Evolutionary conservation across 2,797 vertebrate species (phyloP), one percentile per base, ranked within the genome.

Genomic region (Parotocinclus haroldoi): DNA sequence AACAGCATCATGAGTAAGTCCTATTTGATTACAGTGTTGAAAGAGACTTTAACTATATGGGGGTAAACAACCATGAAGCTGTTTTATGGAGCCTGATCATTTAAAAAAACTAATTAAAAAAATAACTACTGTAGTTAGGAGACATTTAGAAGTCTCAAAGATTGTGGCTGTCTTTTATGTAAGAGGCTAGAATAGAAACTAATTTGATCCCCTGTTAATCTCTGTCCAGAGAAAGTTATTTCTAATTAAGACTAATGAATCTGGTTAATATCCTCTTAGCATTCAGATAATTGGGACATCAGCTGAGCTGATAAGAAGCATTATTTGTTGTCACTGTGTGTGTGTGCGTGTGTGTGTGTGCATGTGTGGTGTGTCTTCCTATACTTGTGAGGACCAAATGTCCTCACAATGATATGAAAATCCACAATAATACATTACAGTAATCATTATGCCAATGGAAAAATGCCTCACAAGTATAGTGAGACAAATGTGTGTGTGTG

Each of bases 231-330:
- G 65, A 76, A 79, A 84, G 78, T 74, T 54, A 65, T 81, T 75
- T 78, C 80, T 85, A 86, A 89, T 89, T 82, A 85, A 81, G 76
- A 77, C 73, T 79, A 86, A 89, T 88, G 86, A 87, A 89, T 86
- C 80, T 76, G 79, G 68, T 79, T 89, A 86, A 88, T 89, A 84
- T 84, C 81, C 81, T 85, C 76, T 82, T 79, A 82, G 79, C 82
- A 82, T 82, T 79, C 79, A 58, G 83, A 85, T 87, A 86, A 87
- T 84, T 81, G 80, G 79, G 79, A 82, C 79, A 86, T 87, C 84
- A 89, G 76, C 79, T 53, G 69, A 49, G 19, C 50, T 69, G 72
- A 74, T 71, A 72, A 50, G 44, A 69, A 68, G 73, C 73, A 79
- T 84, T 76, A 77, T 87, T 76, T 83, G 80, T 76, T 78, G 77